phyloP scores from a whole-genome alignment of 2,113 vertebrate genomes.

The Passer domesticus region DNA sequence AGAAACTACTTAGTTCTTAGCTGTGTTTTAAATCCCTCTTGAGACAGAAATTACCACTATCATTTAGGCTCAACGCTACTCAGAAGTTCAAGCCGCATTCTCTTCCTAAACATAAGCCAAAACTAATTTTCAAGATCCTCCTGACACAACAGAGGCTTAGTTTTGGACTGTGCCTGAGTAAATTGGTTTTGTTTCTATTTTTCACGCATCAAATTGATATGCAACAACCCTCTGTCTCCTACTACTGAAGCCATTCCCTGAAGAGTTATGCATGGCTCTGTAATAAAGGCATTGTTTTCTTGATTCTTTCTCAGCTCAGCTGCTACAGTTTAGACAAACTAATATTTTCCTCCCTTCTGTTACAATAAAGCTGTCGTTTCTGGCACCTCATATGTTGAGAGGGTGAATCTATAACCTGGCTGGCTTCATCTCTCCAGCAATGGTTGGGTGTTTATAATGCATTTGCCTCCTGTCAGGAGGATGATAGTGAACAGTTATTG shows the following conservation, averaged over 20 bases:
- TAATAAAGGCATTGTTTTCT: slow-evolving; percentile 56
- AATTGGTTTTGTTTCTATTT: slow-evolving; percentile 43
- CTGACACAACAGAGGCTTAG: neutral
- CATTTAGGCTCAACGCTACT: neutral
- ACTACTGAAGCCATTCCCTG: slow-evolving; percentile 10
- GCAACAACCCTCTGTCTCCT: slow-evolving; percentile 19
- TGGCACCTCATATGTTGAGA: slow-evolving; percentile 50
- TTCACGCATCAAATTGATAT: slow-evolving; percentile 51
- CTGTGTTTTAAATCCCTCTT: neutral
- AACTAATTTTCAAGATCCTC: slow-evolving; percentile 26
- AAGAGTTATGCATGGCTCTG: slow-evolving; percentile 44
- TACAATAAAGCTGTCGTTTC: slow-evolving; percentile 63
- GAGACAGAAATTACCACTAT: slow-evolving; percentile 2
- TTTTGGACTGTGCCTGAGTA: neutral
- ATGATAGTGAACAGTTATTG: slow-evolving; percentile 43
- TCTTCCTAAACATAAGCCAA: slow-evolving; percentile 7
- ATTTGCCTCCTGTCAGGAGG: slow-evolving; percentile 58
- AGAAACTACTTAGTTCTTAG: neutral
- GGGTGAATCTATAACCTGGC: slow-evolving; percentile 49
- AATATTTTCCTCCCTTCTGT: slow-evolving; percentile 50
- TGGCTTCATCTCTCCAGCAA: slow-evolving; percentile 41
- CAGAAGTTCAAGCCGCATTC: neutral
- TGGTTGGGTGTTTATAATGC: slow-evolving; percentile 46
- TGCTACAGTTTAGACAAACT: slow-evolving; percentile 61
- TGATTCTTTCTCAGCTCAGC: slow-evolving; percentile 50